These are phyloP conservation scores for Apamea sordens DNA, from an alignment of 2,888 invertebrate genomes.

Conservation along the genomic window DNA sequence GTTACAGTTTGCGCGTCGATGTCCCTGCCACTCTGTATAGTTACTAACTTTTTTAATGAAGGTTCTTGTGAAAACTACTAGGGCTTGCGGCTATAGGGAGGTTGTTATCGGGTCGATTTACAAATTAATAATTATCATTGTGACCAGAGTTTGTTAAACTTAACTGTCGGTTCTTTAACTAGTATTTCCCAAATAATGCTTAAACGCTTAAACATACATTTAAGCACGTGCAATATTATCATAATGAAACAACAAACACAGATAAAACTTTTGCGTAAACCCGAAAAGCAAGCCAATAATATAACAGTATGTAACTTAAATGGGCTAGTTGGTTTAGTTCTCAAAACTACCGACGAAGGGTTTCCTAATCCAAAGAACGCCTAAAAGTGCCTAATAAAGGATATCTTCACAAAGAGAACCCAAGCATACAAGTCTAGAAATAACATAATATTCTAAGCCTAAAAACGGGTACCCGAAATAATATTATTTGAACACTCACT, in stretches of 20 bases:
- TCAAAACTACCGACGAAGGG: constrained; percentile 6
- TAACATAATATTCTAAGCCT: constrained; percentile 45
- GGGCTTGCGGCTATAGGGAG: too few species aligned
- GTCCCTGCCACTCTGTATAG: too few species aligned
- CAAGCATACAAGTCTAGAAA: constrained; percentile 37
- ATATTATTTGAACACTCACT: constrained; percentile 39
- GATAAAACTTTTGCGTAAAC: background rate
- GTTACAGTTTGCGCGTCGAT: too few species aligned
- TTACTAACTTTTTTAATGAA: too few species aligned
- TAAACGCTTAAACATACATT: background rate
- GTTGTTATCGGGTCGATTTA: too few species aligned
- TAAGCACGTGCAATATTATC: constrained; percentile 27
- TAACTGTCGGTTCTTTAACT: background rate
- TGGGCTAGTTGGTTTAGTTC: background rate
- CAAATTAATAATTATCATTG: background rate
- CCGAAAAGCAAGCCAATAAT: background rate
- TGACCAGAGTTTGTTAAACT: background rate
- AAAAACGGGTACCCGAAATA: constrained; percentile 46
- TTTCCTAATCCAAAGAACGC: constrained; percentile 22
- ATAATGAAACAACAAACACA: background rate
- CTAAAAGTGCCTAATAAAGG: constrained; percentile 12
- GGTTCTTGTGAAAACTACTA: too few species aligned
- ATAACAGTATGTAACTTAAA: background rate
- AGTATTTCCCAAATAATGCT: background rate
- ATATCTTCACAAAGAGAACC: constrained; percentile 29